A percentile compares a stretch with the other conserved stretches of the same genome.
Conservation (phyloP, 2,888 invertebrate genomes). For the Tenthredo scrophulariae region DNA sequence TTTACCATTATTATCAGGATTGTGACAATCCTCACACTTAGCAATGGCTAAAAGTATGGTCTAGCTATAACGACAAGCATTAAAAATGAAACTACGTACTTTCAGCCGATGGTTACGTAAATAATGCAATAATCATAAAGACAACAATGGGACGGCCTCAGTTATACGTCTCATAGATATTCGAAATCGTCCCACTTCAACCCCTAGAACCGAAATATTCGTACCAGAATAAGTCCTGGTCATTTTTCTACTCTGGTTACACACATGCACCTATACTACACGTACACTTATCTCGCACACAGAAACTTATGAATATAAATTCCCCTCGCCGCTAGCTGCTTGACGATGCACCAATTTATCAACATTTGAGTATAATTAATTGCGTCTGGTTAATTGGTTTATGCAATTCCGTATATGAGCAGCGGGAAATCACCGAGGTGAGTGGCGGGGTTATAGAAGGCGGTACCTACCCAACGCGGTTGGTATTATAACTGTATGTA, state of each 20-base stretch:
- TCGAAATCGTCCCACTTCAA: not conserved
- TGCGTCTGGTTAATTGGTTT: conserved; percentile 48
- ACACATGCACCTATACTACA: not conserved
- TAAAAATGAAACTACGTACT: conserved; percentile 42
- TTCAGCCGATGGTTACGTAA: conserved; percentile 42
- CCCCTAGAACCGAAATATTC: not conserved
- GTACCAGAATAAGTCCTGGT: not conserved
- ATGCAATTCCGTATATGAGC: conserved; percentile 51
- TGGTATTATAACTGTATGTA: not conserved
- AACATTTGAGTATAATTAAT: conserved; percentile 49
- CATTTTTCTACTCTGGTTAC: not conserved
- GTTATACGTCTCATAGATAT: not conserved
- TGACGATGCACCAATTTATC: conserved; percentile 37
- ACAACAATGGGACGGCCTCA: not conserved
- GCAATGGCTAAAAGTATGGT: conserved; percentile 1
- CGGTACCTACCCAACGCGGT: not conserved
- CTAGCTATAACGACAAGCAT: conserved; percentile 21
- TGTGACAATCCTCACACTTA: not conserved
- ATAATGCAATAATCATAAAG: conserved; percentile 42
- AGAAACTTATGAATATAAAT: not conserved
- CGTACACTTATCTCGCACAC: not conserved
- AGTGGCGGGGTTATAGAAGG: conserved; percentile 36
- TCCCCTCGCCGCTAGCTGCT: not conserved
- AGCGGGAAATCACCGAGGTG: conserved; percentile 44
- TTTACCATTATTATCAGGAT: not conserved